These are phyloP conservation scores for Helogale parvula DNA, from an alignment of 2,113 vertebrate genomes.

Conservation along the genomic window DNA sequence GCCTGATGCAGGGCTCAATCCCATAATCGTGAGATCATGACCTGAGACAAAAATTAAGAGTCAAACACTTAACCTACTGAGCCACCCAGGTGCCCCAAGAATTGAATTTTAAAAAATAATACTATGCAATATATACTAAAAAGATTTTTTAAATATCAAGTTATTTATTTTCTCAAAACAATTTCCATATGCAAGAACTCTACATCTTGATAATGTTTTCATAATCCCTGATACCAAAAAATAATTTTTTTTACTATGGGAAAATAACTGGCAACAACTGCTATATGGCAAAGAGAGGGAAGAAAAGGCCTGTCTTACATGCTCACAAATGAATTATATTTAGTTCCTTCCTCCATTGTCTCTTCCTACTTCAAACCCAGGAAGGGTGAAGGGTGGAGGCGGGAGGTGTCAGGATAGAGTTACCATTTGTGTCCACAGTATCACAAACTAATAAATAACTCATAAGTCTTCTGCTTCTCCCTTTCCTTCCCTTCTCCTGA, in stretches of 20 bases:
- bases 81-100: not conserved
- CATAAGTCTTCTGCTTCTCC: not conserved
- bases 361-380: not conserved
- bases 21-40: no score
- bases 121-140: not conserved
- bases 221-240: not conserved
- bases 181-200: not conserved
- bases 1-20: no score
- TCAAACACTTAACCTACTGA: no score
- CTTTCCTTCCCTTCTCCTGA: not conserved
- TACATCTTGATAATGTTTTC: not conserved
- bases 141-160: not conserved
- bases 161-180: not conserved
- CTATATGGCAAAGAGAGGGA: not conserved
- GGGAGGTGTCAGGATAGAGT: not conserved
- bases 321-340: conserved; percentile 49
- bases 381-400: not conserved
- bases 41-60: no score
- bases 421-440: not conserved
- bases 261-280: conserved; percentile 18
- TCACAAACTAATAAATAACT: conserved; percentile 53
- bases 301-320: not conserved
- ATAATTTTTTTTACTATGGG: not conserved
- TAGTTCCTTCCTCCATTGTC: not conserved
- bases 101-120: conserved; percentile 29